These are phyloP conservation scores for Panthera tigris DNA, from an alignment of 2,113 vertebrate genomes.

Conservation along the genomic window DNA sequence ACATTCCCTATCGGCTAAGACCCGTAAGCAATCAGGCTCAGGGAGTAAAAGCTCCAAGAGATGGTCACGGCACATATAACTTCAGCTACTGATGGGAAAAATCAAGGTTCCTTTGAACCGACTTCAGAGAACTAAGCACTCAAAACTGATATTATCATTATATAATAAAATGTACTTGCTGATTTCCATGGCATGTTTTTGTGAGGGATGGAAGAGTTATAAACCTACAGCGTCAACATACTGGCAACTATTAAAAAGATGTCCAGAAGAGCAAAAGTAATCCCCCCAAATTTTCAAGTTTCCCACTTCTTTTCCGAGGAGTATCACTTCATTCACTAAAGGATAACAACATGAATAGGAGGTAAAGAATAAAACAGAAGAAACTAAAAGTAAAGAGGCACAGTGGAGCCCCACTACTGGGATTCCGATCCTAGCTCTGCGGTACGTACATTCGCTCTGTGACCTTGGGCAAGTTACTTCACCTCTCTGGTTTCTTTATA, in stretches of 20 bases:
- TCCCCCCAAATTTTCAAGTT: not conserved
- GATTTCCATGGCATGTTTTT: not conserved
- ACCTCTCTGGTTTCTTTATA: not conserved
- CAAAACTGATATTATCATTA: not conserved
- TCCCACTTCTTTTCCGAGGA: not conserved
- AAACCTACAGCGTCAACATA: not conserved
- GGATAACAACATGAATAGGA: not conserved
- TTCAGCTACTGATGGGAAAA: not conserved
- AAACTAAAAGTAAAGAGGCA: not conserved
- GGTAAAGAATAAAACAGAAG: not conserved
- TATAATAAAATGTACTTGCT: not conserved
- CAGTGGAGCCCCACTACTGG: not conserved
- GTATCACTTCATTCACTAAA: not conserved
- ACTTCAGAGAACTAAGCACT: not conserved
- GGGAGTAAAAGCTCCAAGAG: not conserved
- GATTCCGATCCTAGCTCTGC: not conserved
- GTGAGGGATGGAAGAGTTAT: not conserved
- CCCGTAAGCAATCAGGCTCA: not conserved
- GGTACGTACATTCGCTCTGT: not conserved
- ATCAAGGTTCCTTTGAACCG: not conserved
- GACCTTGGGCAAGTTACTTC: not conserved
- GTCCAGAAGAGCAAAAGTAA: not conserved
- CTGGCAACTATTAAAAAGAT: not conserved
- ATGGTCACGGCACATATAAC: rapidly evolving
- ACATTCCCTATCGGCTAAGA: not conserved